These are phyloP conservation scores for Brachionus plicatilis DNA, from an alignment of 1,140 invertebrate genomes.

Conservation along the genomic window DNA sequence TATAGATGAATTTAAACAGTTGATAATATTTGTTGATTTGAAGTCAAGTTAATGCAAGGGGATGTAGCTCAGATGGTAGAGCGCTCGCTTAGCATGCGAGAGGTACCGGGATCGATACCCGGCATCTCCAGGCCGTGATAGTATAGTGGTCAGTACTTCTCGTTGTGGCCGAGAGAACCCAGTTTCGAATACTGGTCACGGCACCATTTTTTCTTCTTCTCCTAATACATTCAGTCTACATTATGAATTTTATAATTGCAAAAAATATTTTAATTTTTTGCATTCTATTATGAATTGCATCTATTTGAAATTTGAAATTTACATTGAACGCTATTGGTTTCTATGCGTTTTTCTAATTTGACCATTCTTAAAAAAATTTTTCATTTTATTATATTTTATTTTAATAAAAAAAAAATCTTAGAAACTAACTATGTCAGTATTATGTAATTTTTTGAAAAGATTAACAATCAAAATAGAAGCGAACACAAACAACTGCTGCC, in stretches of 20 bases:
- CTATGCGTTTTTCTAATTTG: neutral
- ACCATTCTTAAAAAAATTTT: neutral
- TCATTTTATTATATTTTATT: neutral
- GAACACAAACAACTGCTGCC: neutral
- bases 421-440: neutral
- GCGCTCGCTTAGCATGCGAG: slow-evolving; percentile 35
- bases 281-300: neutral
- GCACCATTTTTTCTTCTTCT: slow-evolving; percentile 59
- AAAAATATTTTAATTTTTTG: neutral
- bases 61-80: slow-evolving; percentile 43
- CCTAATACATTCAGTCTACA: neutral
- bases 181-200: slow-evolving; percentile 89
- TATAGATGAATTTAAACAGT: neutral
- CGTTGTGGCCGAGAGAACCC: slow-evolving; percentile 86
- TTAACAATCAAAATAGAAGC: neutral
- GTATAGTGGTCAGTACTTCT: slow-evolving; percentile 84
- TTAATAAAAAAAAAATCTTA: neutral
- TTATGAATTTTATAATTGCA: neutral
- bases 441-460: slow-evolving; percentile 16
- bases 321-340: neutral
- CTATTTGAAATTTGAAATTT: neutral
- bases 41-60: neutral
- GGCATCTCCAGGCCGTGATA: slow-evolving; percentile 65
- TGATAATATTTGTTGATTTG: neutral
- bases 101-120: slow-evolving; percentile 36